phyloP scores from a whole-genome alignment of 2,888 invertebrate species.

The Aspidapion aeneum region DNA sequence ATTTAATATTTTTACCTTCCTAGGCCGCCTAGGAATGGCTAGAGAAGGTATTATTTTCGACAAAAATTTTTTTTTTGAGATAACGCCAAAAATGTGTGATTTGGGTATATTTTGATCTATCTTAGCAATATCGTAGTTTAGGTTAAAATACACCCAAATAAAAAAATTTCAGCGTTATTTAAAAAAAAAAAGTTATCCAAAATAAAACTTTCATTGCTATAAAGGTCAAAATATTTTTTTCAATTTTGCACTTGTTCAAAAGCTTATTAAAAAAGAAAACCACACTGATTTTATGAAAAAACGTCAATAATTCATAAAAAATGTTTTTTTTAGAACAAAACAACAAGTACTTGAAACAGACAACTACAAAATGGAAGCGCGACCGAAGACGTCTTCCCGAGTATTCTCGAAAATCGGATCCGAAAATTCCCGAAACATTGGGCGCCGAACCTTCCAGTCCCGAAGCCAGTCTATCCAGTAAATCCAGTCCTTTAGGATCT shows the following conservation, averaged over 20 bases:
- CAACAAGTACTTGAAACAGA: conserved; percentile 43
- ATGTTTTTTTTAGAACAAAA: conserved; percentile 17
- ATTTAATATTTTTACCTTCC: no score
- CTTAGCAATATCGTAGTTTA: no score
- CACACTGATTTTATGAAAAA: not conserved
- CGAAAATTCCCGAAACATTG: conserved; percentile 43
- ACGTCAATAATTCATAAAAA: not conserved
- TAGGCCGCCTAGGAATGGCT: no score
- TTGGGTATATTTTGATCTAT: no score
- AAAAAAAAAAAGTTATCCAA: not conserved
- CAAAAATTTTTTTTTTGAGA: no score
- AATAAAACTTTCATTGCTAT: no score
- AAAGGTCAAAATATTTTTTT: no score
- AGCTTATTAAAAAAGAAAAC: not conserved
- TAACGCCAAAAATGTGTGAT: no score
- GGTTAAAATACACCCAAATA: no score
- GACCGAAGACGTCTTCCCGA: conserved; percentile 57
- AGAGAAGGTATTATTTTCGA: no score
- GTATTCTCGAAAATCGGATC: conserved; percentile 46
- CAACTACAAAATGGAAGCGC: conserved; percentile 70
- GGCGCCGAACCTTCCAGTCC: conserved; percentile 33
- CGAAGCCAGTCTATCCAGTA: conserved; percentile 24
- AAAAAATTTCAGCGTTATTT: no score
- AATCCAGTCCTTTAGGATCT: conserved; percentile 26
- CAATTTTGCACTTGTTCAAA: no score